A percentile compares a stretch with the other conserved stretches of the same genome.
phyloP scores from a whole-genome alignment of 2,888 invertebrate genomes.

The Deroplatys truncata region DNA sequence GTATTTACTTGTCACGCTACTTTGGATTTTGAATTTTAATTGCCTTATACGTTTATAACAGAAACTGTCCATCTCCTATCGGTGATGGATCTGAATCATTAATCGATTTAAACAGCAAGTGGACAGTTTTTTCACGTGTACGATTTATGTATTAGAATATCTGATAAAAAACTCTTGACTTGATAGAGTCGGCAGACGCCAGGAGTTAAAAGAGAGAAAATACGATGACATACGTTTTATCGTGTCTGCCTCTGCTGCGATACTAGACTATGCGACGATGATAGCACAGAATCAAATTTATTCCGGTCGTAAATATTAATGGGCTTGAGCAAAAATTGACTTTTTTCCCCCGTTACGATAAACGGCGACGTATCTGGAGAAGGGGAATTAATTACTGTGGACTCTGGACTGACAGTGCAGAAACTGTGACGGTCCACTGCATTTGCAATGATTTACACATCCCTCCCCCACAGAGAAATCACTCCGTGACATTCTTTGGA shows the following conservation, averaged over 20 bases:
- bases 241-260: not conserved
- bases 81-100: too few species aligned
- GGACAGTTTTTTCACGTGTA: not conserved
- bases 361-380: constrained; percentile 6
- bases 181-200: constrained; percentile 8
- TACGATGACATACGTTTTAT: constrained; percentile 18
- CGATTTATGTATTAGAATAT: constrained; percentile 10
- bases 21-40: too few species aligned
- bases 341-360: constrained; percentile 5
- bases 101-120: not conserved
- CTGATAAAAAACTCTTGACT: constrained; percentile 2
- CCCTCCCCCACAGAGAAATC: not conserved
- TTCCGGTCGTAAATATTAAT: constrained; percentile 17
- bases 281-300: constrained; percentile 13
- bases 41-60: too few species aligned
- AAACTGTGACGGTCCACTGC: not conserved
- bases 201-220: not conserved
- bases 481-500: not conserved
- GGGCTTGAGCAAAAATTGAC: constrained; percentile 2
- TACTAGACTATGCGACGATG: not conserved
- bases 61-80: too few species aligned
- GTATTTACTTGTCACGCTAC: too few species aligned
- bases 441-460: constrained; percentile 3
- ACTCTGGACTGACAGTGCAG: not conserved
- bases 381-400: constrained; percentile 9